Evolutionary conservation across 2,113 vertebrate species (phyloP).

Genomic region (Pomatorhinus ruficollis): DNA sequence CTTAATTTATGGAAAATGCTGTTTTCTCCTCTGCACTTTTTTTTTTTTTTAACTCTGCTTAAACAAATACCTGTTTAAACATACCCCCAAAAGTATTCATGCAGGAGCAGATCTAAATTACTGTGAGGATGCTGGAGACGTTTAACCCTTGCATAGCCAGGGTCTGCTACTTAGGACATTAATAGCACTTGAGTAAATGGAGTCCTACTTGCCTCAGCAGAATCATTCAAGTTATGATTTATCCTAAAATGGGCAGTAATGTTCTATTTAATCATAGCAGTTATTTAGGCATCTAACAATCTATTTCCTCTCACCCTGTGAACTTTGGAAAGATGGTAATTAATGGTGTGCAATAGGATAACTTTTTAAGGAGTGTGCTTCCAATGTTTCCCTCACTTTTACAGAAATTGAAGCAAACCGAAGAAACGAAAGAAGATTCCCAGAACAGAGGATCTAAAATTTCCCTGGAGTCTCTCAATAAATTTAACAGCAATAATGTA

Average conservation of each 20-base stretch:
- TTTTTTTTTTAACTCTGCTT: neutral
- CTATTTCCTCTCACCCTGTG: slow-evolving; percentile 53
- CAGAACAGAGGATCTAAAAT: slow-evolving; percentile 74
- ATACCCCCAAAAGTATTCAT: neutral
- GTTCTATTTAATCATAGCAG: slow-evolving; percentile 63
- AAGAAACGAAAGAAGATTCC: slow-evolving; percentile 73
- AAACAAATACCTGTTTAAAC: neutral
- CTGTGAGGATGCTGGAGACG: slow-evolving; percentile 15
- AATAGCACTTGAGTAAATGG: slow-evolving; percentile 59
- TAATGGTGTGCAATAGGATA: slow-evolving; percentile 43
- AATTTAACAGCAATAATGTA: slow-evolving; percentile 76
- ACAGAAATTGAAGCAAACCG: slow-evolving; percentile 81
- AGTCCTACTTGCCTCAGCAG: slow-evolving; percentile 64
- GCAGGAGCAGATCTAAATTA: slow-evolving; percentile 16
- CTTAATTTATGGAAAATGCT: slow-evolving; percentile 33
- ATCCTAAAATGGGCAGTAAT: slow-evolving; percentile 63
- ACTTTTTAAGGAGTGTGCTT: slow-evolving; percentile 66
- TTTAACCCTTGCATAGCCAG: slow-evolving; percentile 43
- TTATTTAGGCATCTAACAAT: slow-evolving; percentile 50
- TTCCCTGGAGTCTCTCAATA: slow-evolving; percentile 85
- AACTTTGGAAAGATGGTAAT: slow-evolving; percentile 41
- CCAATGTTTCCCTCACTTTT: slow-evolving; percentile 71
- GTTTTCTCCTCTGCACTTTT: neutral
- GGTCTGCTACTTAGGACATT: slow-evolving; percentile 54
- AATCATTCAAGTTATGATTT: slow-evolving; percentile 70